phyloP scores from a whole-genome alignment of 2,888 invertebrate species.

The Odontomyia ornata region DNA sequence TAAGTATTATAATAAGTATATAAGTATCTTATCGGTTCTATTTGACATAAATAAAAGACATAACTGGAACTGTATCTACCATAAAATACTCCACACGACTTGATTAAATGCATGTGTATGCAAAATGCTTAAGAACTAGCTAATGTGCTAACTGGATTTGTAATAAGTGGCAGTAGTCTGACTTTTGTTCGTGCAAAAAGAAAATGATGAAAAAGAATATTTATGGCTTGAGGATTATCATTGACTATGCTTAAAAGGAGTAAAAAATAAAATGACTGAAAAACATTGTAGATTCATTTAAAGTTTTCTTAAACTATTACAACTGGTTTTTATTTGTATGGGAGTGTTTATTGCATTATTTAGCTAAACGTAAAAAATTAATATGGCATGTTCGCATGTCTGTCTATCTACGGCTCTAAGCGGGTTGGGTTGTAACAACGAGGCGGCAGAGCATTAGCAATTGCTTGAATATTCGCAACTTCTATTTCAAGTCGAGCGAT shows the following conservation, averaged over 20 bases:
- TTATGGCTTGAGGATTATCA: not conserved
- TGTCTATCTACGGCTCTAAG: constrained; percentile 68
- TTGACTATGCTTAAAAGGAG: not conserved
- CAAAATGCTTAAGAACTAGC: constrained; percentile 5
- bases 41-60: constrained; percentile 22
- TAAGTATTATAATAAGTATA: not conserved
- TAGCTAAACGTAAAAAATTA: not conserved
- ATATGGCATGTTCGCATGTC: constrained; percentile 17
- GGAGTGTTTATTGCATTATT: not conserved
- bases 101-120: constrained; percentile 17
- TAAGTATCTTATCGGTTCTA: constrained; percentile 10
- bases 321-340: constrained; percentile 7
- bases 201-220: not conserved
- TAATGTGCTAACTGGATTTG: not conserved
- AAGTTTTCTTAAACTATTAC: not conserved
- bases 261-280: constrained; percentile 37
- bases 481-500: constrained; percentile 75
- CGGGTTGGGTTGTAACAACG: constrained; percentile 81
- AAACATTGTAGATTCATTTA: constrained; percentile 6
- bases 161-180: constrained; percentile 11
- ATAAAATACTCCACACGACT: constrained; percentile 28
- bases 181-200: not conserved
- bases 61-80: constrained; percentile 36
- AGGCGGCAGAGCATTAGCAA: constrained; percentile 80
- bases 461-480: constrained; percentile 84